Percentiles rank a stretch among this genome's conserved stretches.
phyloP scores from a whole-genome alignment of 2,888 invertebrate genomes.

The Scaptomyza parva region DNA sequence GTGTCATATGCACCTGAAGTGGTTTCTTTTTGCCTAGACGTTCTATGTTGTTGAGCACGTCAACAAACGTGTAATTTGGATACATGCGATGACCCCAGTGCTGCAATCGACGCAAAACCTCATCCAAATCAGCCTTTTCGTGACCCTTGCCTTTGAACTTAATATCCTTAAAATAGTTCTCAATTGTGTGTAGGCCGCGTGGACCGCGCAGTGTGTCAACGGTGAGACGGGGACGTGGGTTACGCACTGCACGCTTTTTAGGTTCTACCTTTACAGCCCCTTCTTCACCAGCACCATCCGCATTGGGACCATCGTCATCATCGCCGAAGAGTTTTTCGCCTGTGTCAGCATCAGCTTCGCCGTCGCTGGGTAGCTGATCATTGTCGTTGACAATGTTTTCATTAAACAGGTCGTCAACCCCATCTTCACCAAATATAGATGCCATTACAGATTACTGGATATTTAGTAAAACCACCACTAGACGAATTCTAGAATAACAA shows the following conservation, averaged over 20 bases:
- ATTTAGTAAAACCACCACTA: slow-evolving; percentile 32
- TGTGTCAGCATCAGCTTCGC: slow-evolving; percentile 81
- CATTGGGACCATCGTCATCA: slow-evolving; percentile 82
- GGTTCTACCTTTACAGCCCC: slow-evolving; percentile 85
- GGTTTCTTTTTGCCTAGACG: slow-evolving; percentile 92
- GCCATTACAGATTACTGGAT: slow-evolving; percentile 58
- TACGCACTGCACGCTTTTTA: slow-evolving; percentile 87
- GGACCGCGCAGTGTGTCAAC: slow-evolving; percentile 89
- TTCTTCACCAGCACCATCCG: slow-evolving; percentile 85
- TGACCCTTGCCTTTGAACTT: slow-evolving; percentile 92
- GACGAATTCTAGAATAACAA: slow-evolving; percentile 23
- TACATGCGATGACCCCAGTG: slow-evolving; percentile 97
- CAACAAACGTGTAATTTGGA: slow-evolving; percentile 95
- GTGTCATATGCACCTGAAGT: slow-evolving; percentile 89
- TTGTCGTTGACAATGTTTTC: slow-evolving; percentile 67
- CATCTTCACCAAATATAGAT: slow-evolving; percentile 80
- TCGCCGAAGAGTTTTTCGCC: slow-evolving; percentile 83
- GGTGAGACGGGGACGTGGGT: slow-evolving; percentile 89
- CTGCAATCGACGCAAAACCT: slow-evolving; percentile 92
- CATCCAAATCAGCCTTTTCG: slow-evolving; percentile 92
- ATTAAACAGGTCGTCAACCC: slow-evolving; percentile 80
- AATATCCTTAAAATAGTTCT: slow-evolving; percentile 91
- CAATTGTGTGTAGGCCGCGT: slow-evolving; percentile 92
- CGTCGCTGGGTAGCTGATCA: slow-evolving; percentile 85
- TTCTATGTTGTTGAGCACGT: slow-evolving; percentile 92